Evolutionary conservation across 2,797 vertebrate species (phyloP).

Genomic region (Scarus forsteni): DNA sequence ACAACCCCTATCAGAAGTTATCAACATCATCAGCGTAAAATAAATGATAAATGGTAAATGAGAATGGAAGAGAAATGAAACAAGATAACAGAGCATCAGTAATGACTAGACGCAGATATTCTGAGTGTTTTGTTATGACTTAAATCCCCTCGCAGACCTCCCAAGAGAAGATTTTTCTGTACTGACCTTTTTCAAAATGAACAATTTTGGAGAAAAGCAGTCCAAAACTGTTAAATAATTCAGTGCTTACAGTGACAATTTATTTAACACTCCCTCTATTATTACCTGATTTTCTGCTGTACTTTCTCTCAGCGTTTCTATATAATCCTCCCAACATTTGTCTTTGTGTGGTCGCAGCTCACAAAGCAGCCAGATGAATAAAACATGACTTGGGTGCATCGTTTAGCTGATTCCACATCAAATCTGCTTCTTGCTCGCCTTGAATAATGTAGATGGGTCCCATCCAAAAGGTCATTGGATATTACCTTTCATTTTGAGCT

Average conservation of each 20-base stretch:
- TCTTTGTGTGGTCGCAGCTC: slow-evolving; percentile 61
- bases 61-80: neutral
- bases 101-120: neutral
- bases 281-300: slow-evolving; percentile 45
- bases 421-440: slow-evolving; percentile 63
- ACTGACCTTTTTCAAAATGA: slow-evolving; percentile 18
- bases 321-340: slow-evolving; percentile 57
- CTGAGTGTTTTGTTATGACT: slow-evolving; percentile 9
- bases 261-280: slow-evolving; percentile 35
- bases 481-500: slow-evolving; percentile 82
- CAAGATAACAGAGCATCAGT: slow-evolving; percentile 1
- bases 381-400: slow-evolving; percentile 74
- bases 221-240: slow-evolving; percentile 40
- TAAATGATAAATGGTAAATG: neutral
- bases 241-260: slow-evolving; percentile 31
- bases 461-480: slow-evolving; percentile 80
- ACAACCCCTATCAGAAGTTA: too few relatives aligned
- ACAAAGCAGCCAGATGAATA: slow-evolving; percentile 74
- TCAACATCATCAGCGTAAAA: too few relatives aligned
- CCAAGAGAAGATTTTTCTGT: slow-evolving; percentile 6
- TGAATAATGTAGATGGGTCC: slow-evolving; percentile 83
- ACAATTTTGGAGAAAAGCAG: slow-evolving; percentile 15
- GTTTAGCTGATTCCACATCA: slow-evolving; percentile 77
- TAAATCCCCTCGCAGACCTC: slow-evolving; percentile 15
- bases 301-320: slow-evolving; percentile 45